Evolutionary conservation across 2,113 vertebrate genomes (phyloP).

Genomic region (Oostethus manadensis): DNA sequence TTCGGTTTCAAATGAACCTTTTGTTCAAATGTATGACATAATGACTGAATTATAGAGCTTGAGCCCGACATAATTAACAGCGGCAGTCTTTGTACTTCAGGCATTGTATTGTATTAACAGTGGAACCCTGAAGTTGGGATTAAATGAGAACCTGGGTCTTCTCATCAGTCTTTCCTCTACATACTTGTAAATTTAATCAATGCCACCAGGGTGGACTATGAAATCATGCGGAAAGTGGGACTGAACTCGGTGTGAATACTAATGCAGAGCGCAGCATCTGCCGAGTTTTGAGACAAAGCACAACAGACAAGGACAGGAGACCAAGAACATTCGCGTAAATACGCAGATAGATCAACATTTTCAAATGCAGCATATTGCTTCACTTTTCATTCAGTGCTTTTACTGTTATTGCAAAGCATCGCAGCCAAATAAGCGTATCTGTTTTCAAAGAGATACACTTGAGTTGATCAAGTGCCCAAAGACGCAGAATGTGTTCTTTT

Average conservation of each 20-base stretch:
- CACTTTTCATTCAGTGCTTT: constrained; percentile 20
- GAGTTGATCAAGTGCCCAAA: constrained; percentile 22
- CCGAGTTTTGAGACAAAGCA: constrained; percentile 24
- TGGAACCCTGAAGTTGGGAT: constrained; percentile 24
- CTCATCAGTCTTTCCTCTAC: constrained; percentile 64
- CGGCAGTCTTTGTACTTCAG: constrained; percentile 8
- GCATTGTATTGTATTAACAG: constrained; percentile 44
- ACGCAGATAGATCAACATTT: constrained; percentile 41
- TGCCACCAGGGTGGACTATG: constrained; percentile 69
- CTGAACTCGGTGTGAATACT: constrained; percentile 66
- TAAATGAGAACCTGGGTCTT: background rate
- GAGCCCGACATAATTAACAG: background rate
- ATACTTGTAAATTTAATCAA: constrained; percentile 72
- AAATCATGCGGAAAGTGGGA: constrained; percentile 73
- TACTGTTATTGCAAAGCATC: constrained; percentile 9
- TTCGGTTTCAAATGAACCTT: constrained; percentile 1
- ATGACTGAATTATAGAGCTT: background rate
- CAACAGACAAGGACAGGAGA: constrained; percentile 7
- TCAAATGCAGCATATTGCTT: background rate
- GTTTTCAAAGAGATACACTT: constrained; percentile 11
- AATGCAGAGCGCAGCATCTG: constrained; percentile 47
- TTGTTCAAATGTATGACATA: background rate
- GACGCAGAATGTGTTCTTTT: constrained; percentile 33
- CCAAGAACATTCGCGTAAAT: constrained; percentile 33
- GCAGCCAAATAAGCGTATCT: background rate